Percentiles rank a stretch among this genome's conserved stretches.
Evolutionary conservation across 2,797 vertebrate genomes (phyloP).

Genomic region (Enteromius radiatus): DNA sequence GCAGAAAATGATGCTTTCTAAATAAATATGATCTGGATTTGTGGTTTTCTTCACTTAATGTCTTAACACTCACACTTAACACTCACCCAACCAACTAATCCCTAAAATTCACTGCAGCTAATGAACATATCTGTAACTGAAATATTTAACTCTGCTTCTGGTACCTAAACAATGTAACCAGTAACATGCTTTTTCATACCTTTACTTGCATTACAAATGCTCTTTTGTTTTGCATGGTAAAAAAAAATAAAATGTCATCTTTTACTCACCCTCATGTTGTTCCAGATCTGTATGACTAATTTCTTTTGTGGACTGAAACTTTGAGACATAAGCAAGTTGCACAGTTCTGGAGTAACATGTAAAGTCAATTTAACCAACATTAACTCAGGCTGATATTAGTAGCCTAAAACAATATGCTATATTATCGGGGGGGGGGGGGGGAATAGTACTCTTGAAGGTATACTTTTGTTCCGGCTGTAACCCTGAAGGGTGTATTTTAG

Average conservation of each 20-base stretch:
- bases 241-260: neutral
- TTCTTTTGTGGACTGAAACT: neutral
- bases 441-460: neutral
- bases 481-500: neutral
- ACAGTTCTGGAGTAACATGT: neutral
- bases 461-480: neutral
- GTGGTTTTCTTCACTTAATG: neutral
- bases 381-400: neutral
- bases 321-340: neutral
- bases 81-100: neutral
- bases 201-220: neutral
- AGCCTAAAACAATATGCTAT: neutral
- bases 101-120: neutral
- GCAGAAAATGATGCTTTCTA: neutral
- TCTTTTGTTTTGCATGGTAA: constrained; percentile 5
- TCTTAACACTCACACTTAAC: neutral
- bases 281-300: neutral
- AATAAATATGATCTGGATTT: neutral
- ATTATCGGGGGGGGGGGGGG: neutral
- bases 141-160: neutral
- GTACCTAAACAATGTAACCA: neutral
- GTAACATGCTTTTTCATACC: neutral
- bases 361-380: neutral
- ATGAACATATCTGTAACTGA: neutral
- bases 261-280: neutral